Conservation (phyloP, 2,113 vertebrate genomes). For the Gobius niger region DNA sequence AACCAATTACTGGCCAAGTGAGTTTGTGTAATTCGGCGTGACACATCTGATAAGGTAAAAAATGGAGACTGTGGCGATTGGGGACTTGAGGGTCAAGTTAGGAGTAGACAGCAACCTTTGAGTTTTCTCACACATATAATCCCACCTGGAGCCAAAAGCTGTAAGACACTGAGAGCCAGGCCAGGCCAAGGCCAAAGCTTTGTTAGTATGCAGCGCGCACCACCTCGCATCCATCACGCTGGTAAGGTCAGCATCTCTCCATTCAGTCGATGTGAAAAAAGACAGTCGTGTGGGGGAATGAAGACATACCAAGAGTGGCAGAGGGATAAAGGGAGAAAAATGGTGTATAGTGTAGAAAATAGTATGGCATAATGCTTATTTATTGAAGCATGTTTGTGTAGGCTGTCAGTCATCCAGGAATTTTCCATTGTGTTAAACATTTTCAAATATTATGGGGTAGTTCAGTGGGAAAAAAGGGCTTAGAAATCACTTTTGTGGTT, state of each 20-base stretch:
- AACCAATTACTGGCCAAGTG: slow-evolving; percentile 74
- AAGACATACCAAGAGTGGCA: not conserved
- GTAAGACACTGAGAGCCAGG: slow-evolving; percentile 60
- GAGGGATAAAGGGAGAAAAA: not conserved
- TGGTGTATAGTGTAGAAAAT: not conserved
- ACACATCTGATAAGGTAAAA: slow-evolving; percentile 60
- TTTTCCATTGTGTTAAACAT: no score
- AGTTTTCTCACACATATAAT: slow-evolving; percentile 7
- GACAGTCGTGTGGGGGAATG: slow-evolving; percentile 21
- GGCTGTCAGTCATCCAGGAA: no score
- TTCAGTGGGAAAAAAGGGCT: no score
- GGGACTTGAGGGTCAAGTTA: slow-evolving; percentile 59
- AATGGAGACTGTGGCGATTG: slow-evolving; percentile 53
- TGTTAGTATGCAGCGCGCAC: slow-evolving; percentile 69
- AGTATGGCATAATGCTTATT: not conserved
- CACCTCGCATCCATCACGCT: slow-evolving; percentile 73
- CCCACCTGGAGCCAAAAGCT: slow-evolving; percentile 74
- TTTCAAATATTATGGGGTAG: no score
- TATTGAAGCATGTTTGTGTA: no score
- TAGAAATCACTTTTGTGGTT: no score
- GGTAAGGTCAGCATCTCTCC: slow-evolving; percentile 77
- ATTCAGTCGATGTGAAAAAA: slow-evolving; percentile 69
- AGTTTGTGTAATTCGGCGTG: slow-evolving; percentile 67
- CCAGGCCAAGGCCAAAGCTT: slow-evolving; percentile 26
- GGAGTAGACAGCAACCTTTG: slow-evolving; percentile 52